Evolutionary conservation across 2,888 invertebrate species (phyloP).

Genomic region (Stenichneumon culpator): DNA sequence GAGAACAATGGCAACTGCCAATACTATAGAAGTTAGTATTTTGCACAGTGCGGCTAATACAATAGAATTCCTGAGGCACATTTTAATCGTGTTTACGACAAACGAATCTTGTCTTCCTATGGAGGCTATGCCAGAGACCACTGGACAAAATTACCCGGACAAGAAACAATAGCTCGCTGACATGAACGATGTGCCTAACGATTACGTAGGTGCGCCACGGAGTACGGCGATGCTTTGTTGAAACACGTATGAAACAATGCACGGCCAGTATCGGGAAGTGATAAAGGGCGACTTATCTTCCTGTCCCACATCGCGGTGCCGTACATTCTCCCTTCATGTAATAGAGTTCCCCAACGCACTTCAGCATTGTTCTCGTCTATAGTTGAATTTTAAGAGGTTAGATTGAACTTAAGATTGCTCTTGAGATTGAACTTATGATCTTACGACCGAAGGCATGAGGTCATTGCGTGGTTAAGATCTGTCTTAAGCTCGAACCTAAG

Average conservation of each 20-base stretch:
- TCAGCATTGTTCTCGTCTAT: background rate
- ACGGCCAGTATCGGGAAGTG: constrained; percentile 18
- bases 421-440: too few species aligned
- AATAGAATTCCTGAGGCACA: constrained; percentile 50
- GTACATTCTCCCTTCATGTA: background rate
- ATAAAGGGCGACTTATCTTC: constrained; percentile 20
- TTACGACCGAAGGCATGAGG: too few species aligned
- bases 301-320: background rate
- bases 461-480: too few species aligned
- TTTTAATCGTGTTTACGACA: constrained; percentile 35
- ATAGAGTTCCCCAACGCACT: background rate
- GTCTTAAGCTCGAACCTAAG: too few species aligned
- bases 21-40: background rate
- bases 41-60: constrained; percentile 4
- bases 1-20: constrained; percentile 21
- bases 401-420: too few species aligned
- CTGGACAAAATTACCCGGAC: constrained; percentile 41
- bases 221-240: constrained; percentile 3
- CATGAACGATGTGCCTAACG: constrained; percentile 50
- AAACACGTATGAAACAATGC: constrained; percentile 26
- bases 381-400: too few species aligned
- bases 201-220: constrained; percentile 20
- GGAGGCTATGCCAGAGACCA: constrained; percentile 8
- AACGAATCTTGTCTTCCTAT: constrained; percentile 38
- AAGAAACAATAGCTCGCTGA: constrained; percentile 47